Evolutionary conservation across 2,888 invertebrate species (phyloP), one percentile per base, ranked within the genome.

Genomic region (Chloromyia formosa): DNA sequence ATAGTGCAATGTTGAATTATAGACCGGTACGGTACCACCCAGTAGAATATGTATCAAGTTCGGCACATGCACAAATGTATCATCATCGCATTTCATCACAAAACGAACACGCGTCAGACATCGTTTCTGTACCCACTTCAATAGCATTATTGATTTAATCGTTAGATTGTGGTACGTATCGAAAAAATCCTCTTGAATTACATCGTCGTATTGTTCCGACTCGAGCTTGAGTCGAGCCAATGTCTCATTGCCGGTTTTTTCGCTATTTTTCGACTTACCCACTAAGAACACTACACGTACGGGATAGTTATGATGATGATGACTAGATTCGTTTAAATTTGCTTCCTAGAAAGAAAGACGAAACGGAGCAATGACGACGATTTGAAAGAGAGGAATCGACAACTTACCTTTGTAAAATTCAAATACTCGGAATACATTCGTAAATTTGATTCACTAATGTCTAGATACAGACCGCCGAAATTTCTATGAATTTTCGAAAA

Each of bases 101-200:
- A 90, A 95, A 60, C 89, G 88, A 0, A 89, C 89, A 84, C 79
- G 80, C 12, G 80, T 78, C n/a, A 78, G 74, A 80, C 95, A 95
- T 79, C 90, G 89, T 53, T 87, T 88, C 5, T 88, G 90, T 22
- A 93, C 90, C 91, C 94, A 92, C 82, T 95, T 95, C 75, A 95
- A 83, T 88, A 95, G 90, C 90, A 94, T 91, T 12, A 94, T 90
- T 61, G 94, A 93, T 82, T 95, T 95, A 27, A 95, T 81, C 0
- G 95, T 95, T 78, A 95, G 87, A 88, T 95, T 95, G 83, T 94
- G 93, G 82, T 95, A 95, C 0, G 93, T 91, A 83, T 95, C 95
- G 53, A 91, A 83, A 82, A 95, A 95, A 58, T 89, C 90, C 82
- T 94, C 94, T 84, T 95, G 94, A 71, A 95, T 91, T 12, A 95